Conservation (phyloP, 2,113 vertebrate species). For the Gymnarchus niloticus region DNA sequence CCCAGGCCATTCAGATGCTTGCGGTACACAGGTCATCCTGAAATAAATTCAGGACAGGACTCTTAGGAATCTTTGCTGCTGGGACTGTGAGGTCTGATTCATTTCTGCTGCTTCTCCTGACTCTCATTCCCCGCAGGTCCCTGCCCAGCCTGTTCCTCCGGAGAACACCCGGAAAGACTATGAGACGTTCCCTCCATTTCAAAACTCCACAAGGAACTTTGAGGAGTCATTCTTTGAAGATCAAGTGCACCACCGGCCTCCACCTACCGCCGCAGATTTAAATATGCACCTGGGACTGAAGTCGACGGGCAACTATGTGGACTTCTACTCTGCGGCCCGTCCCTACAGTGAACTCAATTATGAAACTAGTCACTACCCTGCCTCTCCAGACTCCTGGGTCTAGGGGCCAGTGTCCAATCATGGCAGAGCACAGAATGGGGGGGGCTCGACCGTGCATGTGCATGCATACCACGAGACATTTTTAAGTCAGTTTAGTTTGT, state of each 20-base stretch:
- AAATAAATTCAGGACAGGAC: background rate
- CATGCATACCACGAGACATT: slow-evolving; percentile 80
- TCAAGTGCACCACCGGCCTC: slow-evolving; percentile 76
- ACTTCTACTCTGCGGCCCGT: slow-evolving; percentile 98
- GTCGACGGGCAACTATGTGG: slow-evolving; percentile 98
- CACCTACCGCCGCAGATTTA: slow-evolving; percentile 81
- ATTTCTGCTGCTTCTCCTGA: background rate
- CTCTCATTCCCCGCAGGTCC: slow-evolving; percentile 60
- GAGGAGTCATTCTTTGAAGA: slow-evolving; percentile 86
- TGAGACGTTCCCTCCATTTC: slow-evolving; percentile 88
- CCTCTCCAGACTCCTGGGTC: slow-evolving; percentile 98
- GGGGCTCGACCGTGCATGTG: slow-evolving; percentile 78
- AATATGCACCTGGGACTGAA: slow-evolving; percentile 99
- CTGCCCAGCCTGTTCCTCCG: slow-evolving; percentile 82
- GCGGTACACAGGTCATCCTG: background rate
- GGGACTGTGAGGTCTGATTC: background rate
- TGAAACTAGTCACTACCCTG: slow-evolving; percentile 98
- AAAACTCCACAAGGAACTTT: slow-evolving; percentile 79
- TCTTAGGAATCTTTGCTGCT: background rate
- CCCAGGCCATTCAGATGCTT: background rate
- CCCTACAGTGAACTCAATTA: slow-evolving; percentile 99
- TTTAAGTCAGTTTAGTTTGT: slow-evolving; percentile 75
- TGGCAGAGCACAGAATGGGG: slow-evolving; percentile 27
- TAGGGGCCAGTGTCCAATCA: slow-evolving; percentile 58
- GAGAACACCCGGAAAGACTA: slow-evolving; percentile 91